Base-by-base conservation (phyloP, 2,113 vertebrate genomes). In the Aythya baeri region DNA sequence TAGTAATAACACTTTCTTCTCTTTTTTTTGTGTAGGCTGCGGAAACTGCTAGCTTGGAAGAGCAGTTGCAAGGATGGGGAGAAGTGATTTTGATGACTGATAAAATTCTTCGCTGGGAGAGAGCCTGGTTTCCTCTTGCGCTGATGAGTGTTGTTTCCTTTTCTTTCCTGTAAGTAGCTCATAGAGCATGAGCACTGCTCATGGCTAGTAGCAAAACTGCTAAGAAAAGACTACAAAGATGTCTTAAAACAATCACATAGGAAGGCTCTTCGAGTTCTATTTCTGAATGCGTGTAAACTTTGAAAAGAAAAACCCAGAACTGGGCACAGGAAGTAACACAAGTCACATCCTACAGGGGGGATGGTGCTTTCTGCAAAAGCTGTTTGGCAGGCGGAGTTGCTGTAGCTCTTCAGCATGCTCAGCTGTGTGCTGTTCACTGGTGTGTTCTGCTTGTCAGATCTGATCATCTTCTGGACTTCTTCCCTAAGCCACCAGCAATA, bases 41-140 rank as follows among this genome's bases (percentile, higher is more conserved):
- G 87, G 99, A 99, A 95, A 99, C 99, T 25, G 99, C 99, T 11
- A 98, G 98, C 95, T 98, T 99, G 95, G 99, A 99, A 91, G 99
- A 99, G 96, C 99, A 99, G 80, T 97, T 99, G 94, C 99, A 99
- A 97, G 99, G 98, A 93, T 99, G 99, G 99, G 99, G 99, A 52
- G 99, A 99, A 94, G 99, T 99, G 96, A 99, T 99, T 97, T 97
- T 99, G 93, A 96, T 98, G 27, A 98, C 98, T 0, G 99, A 99
- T 90, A 98, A 98, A 43, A 96, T 99, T 58, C 97, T 99, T 74
- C 98, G 99, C 29, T 99, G 99, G 99, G 99, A 99, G 95, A 99
- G 99, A 94, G 97, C 98, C 13, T 99, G 99, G 99, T 99, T 99
- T 96, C 99, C 99, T 13, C 99, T 98, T 74, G 99, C 97, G 0